Percentiles rank a stretch among this genome's conserved stretches.
These are phyloP conservation scores for Tolypeutes matacus DNA, from an alignment of 2,797 vertebrate genomes.

Conservation along the genomic window DNA sequence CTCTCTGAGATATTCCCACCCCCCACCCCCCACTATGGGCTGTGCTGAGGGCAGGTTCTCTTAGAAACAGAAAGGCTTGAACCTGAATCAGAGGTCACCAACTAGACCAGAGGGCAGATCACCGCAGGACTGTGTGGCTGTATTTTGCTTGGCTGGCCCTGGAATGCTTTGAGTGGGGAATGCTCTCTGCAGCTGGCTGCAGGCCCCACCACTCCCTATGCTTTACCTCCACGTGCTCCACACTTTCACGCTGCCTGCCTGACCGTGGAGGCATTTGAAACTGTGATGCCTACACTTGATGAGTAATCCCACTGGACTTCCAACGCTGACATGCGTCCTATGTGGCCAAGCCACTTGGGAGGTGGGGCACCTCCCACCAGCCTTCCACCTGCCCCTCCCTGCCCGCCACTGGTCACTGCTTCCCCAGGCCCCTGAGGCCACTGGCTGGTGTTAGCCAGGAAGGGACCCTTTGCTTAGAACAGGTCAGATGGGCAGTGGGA, in stretches of 20 bases:
- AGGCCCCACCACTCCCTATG: background rate
- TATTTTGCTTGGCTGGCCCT: slow-evolving; percentile 57
- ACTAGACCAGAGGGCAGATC: slow-evolving; percentile 33
- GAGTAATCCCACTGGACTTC: background rate
- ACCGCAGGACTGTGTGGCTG: background rate
- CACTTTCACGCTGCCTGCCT: background rate
- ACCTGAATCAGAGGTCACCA: slow-evolving; percentile 49
- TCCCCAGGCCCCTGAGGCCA: background rate
- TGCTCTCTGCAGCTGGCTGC: background rate
- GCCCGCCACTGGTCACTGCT: background rate
- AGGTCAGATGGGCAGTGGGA: background rate
- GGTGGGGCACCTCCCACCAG: background rate
- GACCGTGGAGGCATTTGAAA: background rate
- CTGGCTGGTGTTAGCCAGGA: background rate
- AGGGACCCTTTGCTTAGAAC: background rate
- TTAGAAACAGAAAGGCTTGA: background rate
- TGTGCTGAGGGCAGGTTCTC: slow-evolving; percentile 30
- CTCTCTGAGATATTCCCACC: background rate
- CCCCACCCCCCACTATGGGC: background rate
- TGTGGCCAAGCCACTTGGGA: background rate
- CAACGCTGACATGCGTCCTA: background rate
- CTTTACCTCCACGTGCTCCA: background rate
- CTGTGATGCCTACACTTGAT: background rate
- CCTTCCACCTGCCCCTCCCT: background rate
- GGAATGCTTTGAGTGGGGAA: slow-evolving; percentile 54